Conservation (phyloP, 2,113 vertebrate species). For the Micronycteris hirsuta region DNA sequence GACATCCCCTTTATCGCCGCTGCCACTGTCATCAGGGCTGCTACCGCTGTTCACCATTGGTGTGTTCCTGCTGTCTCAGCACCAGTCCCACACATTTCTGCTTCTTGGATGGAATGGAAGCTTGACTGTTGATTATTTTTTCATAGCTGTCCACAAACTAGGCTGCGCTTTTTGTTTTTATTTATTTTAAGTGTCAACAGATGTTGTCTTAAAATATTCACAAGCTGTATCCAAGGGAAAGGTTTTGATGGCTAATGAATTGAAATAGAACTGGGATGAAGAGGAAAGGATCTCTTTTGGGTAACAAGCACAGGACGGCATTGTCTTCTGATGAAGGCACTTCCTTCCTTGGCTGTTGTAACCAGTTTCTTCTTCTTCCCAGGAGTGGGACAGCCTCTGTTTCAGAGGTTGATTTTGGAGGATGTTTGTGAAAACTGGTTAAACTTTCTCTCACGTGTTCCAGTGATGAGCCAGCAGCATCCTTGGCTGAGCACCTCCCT, state of each 20-base stretch:
- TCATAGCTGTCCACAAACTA: background rate
- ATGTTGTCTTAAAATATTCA: constrained; percentile 58
- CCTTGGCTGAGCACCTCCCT: background rate
- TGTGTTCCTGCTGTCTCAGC: background rate
- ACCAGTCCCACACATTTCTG: background rate
- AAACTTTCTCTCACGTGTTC: background rate
- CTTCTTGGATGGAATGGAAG: background rate
- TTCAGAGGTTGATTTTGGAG: background rate
- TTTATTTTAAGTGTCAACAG: constrained; percentile 43
- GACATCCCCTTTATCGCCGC: background rate
- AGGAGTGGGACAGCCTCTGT: background rate
- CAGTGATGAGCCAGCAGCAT: background rate
- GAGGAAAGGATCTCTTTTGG: background rate
- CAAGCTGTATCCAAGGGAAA: constrained; percentile 41
- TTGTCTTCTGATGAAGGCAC: background rate
- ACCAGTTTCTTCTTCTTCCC: background rate
- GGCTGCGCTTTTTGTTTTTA: constrained; percentile 7
- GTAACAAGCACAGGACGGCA: background rate
- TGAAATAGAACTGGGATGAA: background rate
- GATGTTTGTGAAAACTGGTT: background rate
- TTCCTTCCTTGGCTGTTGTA: background rate
- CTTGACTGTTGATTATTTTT: background rate
- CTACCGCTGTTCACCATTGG: background rate
- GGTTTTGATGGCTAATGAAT: background rate
- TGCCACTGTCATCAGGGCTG: background rate